Evolutionary conservation across 2,888 invertebrate species (phyloP).

Genomic region (Ennomos fuscantarius): DNA sequence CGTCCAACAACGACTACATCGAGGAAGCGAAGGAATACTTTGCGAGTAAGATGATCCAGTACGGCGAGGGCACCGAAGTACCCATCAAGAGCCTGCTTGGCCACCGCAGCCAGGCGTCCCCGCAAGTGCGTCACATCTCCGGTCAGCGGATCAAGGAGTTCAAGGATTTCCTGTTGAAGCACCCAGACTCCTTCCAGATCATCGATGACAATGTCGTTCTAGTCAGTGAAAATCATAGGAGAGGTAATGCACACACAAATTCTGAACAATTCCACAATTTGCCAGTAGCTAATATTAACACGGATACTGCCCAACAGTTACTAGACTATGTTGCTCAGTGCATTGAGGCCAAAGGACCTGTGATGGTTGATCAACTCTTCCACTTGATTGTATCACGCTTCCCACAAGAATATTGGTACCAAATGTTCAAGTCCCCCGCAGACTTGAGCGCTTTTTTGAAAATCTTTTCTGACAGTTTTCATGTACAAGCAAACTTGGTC

Average conservation of each 20-base stretch:
- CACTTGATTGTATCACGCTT: constrained; percentile 91
- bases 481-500: constrained; percentile 96
- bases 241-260: constrained; percentile 88
- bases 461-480: constrained; percentile 97
- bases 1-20: constrained; percentile 94
- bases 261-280: constrained; percentile 88
- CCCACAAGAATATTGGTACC: constrained; percentile 91
- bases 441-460: constrained; percentile 96
- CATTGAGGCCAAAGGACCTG: constrained; percentile 92
- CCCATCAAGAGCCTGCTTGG: constrained; percentile 98
- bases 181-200: constrained; percentile 94
- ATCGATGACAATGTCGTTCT: constrained; percentile 94
- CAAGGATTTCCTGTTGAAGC: constrained; percentile 93
- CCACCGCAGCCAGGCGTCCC: constrained; percentile 97
- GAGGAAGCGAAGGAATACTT: constrained; percentile 99
- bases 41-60: constrained; percentile 96
- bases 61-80: constrained; percentile 98
- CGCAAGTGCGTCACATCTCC: constrained; percentile 98
- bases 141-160: constrained; percentile 97
- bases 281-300: constrained; percentile 92
- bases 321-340: constrained; percentile 93
- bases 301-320: constrained; percentile 92
- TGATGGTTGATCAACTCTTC: constrained; percentile 94
- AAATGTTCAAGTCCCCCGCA: constrained; percentile 95
- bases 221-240: constrained; percentile 88